Evolutionary conservation across 2,888 invertebrate species (phyloP).

Genomic region (Sphaerophoria rueppellii): DNA sequence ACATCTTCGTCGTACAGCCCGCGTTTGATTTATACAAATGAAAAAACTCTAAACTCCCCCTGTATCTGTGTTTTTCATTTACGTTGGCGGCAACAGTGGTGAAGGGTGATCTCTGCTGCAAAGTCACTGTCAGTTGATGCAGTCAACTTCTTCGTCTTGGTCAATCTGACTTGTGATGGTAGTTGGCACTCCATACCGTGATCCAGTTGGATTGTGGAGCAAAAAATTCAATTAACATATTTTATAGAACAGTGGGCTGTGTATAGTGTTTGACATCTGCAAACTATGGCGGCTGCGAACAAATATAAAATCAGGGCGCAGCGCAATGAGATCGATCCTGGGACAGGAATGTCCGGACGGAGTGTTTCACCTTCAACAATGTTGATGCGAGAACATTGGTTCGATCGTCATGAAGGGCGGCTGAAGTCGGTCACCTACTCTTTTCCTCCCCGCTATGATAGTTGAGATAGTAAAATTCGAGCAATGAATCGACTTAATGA

Average conservation of each 20-base stretch:
- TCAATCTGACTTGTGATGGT: slow-evolving; percentile 39
- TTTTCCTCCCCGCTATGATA: slow-evolving; percentile 56
- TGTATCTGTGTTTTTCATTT: not conserved
- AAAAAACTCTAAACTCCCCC: slow-evolving; percentile 38
- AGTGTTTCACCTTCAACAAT: slow-evolving; percentile 51
- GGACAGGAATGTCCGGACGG: slow-evolving; percentile 23
- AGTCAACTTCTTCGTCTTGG: slow-evolving; percentile 43
- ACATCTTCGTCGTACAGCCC: slow-evolving; percentile 46
- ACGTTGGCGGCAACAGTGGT: not conserved
- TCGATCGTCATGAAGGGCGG: slow-evolving; percentile 47
- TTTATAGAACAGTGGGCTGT: slow-evolving; percentile 73
- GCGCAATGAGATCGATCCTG: slow-evolving; percentile 1
- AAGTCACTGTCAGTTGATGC: slow-evolving; percentile 60
- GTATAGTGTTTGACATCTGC: slow-evolving; percentile 69
- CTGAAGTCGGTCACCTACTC: slow-evolving; percentile 27
- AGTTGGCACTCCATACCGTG: slow-evolving; percentile 15
- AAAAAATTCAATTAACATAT: slow-evolving; percentile 74
- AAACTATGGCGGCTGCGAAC: slow-evolving; percentile 43
- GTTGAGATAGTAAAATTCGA: slow-evolving; percentile 64
- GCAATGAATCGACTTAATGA: slow-evolving; percentile 69
- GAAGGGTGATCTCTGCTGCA: slow-evolving; percentile 33
- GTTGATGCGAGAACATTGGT: slow-evolving; percentile 61
- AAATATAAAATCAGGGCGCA: slow-evolving; percentile 44
- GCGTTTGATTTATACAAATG: slow-evolving; percentile 72
- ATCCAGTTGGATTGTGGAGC: slow-evolving; percentile 31